Conservation (phyloP, 2,113 vertebrate genomes). For the Ceyx melanurus region DNA sequence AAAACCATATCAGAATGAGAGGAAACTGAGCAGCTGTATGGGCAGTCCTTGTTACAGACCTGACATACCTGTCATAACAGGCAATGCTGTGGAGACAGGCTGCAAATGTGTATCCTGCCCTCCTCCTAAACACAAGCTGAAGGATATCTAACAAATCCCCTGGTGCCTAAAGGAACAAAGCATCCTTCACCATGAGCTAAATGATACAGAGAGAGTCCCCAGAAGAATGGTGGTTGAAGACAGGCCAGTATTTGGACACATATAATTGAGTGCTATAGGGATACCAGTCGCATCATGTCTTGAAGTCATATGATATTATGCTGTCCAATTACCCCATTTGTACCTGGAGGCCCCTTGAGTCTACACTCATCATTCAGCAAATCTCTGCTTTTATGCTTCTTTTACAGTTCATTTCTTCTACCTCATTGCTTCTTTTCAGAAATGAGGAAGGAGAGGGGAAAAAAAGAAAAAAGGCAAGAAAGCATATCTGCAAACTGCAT, state of each 20-base stretch:
- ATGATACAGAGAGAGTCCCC: neutral
- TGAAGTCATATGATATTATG: neutral
- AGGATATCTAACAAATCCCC: neutral
- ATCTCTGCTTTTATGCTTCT: neutral
- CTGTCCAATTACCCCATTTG: neutral
- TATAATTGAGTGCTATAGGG: neutral
- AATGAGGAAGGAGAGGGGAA: neutral
- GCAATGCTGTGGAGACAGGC: neutral
- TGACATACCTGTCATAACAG: neutral
- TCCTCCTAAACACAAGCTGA: neutral
- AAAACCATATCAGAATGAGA: neutral
- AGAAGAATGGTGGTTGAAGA: neutral
- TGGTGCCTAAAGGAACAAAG: neutral
- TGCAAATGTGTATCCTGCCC: rapidly evolving
- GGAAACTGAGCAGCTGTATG: neutral
- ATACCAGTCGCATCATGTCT: neutral
- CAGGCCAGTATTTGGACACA: neutral
- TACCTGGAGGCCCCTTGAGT: neutral
- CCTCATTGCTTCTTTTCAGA: neutral
- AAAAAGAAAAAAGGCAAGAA: neutral
- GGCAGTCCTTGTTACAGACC: neutral
- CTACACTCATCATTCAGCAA: neutral
- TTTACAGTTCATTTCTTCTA: neutral
- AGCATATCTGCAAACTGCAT: conserved; percentile 14
- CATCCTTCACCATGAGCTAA: neutral